phyloP scores from a whole-genome alignment of 2,113 vertebrate genomes.

The Procavia capensis region DNA sequence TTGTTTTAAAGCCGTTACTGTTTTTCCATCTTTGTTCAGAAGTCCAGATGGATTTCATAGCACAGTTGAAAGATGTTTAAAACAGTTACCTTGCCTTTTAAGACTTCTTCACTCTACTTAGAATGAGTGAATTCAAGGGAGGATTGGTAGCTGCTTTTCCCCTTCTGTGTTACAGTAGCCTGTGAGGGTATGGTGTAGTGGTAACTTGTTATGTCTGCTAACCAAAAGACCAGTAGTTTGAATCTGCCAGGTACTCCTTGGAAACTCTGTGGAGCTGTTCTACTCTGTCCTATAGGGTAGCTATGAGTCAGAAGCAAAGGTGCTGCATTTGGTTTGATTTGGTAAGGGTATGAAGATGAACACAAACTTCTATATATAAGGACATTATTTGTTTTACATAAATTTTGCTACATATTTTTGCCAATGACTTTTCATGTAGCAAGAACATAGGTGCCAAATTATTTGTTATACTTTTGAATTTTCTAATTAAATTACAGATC shows the following conservation, averaged over 20 bases:
- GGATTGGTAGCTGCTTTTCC: neutral
- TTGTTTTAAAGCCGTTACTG: neutral
- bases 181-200: too few relatives aligned
- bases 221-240: too few relatives aligned
- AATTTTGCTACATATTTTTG: conserved; percentile 83
- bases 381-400: conserved; percentile 68
- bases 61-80: conserved; percentile 19
- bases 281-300: too few relatives aligned
- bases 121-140: neutral
- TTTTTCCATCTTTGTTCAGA: conserved; percentile 29
- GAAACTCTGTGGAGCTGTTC: too few relatives aligned
- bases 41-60: conserved; percentile 36
- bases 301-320: too few relatives aligned
- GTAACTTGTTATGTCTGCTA: too few relatives aligned
- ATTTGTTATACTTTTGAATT: conserved; percentile 80
- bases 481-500: conserved; percentile 61
- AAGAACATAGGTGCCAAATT: conserved; percentile 74
- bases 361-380: conserved; percentile 73
- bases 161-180: neutral
- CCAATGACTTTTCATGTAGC: conserved; percentile 82
- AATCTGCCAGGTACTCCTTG: too few relatives aligned
- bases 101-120: neutral
- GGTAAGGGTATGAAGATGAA: neutral
- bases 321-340: too few relatives aligned
- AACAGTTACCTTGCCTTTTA: neutral